A percentile compares a stretch with the other conserved stretches of the same genome.
phyloP scores from a whole-genome alignment of 1,140 invertebrate genomes.

The Panulirus ornatus region DNA sequence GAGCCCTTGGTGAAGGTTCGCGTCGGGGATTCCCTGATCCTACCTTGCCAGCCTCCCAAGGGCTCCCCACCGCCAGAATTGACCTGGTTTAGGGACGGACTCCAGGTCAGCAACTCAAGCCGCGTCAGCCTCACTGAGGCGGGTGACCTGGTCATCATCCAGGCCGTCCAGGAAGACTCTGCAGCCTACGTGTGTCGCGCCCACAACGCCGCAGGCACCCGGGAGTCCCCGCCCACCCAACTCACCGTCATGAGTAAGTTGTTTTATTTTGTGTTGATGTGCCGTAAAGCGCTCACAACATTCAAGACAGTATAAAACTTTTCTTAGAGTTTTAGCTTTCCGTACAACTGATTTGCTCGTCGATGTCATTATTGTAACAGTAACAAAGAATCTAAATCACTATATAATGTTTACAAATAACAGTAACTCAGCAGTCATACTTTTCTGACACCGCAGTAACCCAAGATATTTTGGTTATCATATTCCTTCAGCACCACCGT shows the following conservation, averaged over 20 bases:
- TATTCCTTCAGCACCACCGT: conserved; percentile 58
- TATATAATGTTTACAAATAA: too few species aligned
- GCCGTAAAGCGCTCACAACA: neutral
- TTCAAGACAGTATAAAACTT: neutral
- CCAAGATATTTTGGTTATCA: too few species aligned
- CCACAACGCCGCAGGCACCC: neutral
- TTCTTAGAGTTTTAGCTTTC: neutral
- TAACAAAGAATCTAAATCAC: too few species aligned
- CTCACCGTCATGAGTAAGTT: conserved; percentile 33
- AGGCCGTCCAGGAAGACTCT: conserved; percentile 21
- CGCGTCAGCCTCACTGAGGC: conserved; percentile 12
- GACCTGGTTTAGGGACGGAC: conserved; percentile 37
- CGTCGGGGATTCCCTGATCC: conserved; percentile 7
- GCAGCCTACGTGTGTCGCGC: conserved; percentile 31
- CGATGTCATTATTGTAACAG: neutral
- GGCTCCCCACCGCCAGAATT: neutral
- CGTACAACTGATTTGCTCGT: neutral
- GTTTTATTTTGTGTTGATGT: too few species aligned
- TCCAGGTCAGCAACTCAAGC: conserved; percentile 16
- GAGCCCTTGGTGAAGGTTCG: conserved; percentile 22
- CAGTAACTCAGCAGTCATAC: too few species aligned
- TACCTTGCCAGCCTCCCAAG: neutral
- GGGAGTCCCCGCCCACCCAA: neutral
- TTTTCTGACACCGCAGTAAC: too few species aligned
- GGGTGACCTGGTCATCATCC: neutral